Evolutionary conservation across 2,888 invertebrate species (phyloP).

Genomic region (Abrostola tripartita): DNA sequence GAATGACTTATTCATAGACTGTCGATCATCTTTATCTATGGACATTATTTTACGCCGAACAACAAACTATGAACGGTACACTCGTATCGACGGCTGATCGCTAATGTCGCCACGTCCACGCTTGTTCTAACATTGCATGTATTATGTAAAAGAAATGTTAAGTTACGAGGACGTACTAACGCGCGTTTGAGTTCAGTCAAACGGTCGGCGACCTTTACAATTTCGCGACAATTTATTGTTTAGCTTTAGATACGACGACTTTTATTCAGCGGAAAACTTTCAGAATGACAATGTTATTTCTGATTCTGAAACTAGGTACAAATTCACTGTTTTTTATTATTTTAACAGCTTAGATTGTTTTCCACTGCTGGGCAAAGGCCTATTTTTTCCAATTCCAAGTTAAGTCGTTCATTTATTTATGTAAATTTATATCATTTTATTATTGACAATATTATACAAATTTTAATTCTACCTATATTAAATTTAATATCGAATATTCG

Average conservation of each 20-base stretch:
- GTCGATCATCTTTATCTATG: slow-evolving; percentile 42
- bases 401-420: no score
- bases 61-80: slow-evolving; percentile 32
- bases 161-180: slow-evolving; percentile 63
- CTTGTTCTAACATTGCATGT: slow-evolving; percentile 44
- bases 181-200: slow-evolving; percentile 55
- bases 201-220: slow-evolving; percentile 74
- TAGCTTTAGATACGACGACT: slow-evolving; percentile 60
- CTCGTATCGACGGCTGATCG: slow-evolving; percentile 37
- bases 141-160: slow-evolving; percentile 66
- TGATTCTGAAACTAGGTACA: background rate
- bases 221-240: slow-evolving; percentile 62
- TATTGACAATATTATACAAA: no score
- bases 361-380: no score
- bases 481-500: no score
- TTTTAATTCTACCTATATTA: no score
- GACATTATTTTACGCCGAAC: slow-evolving; percentile 28
- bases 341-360: no score
- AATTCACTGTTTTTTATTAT: background rate
- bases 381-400: no score
- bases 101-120: slow-evolving; percentile 24
- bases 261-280: slow-evolving; percentile 17
- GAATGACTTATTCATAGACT: slow-evolving; percentile 18
- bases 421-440: no score
- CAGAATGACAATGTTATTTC: background rate